Base-by-base conservation (phyloP, 2,888 invertebrate genomes). In the Bombylius discolor region DNA sequence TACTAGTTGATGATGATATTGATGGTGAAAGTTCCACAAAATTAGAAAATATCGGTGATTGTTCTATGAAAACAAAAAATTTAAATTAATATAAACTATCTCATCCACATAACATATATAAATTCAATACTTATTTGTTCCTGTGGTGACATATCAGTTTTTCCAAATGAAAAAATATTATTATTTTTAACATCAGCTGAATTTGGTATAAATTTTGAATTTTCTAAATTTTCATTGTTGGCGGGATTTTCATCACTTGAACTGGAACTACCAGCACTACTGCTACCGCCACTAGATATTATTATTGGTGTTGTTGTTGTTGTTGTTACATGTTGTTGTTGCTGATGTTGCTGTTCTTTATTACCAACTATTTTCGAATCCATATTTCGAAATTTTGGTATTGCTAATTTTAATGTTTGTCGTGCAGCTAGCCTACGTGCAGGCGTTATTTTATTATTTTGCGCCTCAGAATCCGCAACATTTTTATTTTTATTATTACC, bases 391-490 rank as follows among this genome's bases (percentile, higher is more conserved):
- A 67, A 67, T 57, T 73, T 73, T 51, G 72, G 72, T 64, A 73
- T 73, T 13, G 72, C 72, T 60, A 73, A 62, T 4, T 73, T 71
- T 31, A 73, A 59, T 13, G 72, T 72, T 62, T 72, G 72, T 9
- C 73, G 63, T 2, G 73, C 72, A 33, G 72, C 72, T 63, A 72
- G 69, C 57, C 72, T 69, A 65, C 73, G 72, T 66, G 71, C 68
- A 67, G 72, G 72, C 71, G 73, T 71, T 64, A 68, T 69, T 61
- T 69, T 69, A 67, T 65, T 69, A 23, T 46, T 49, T 9, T 14
- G 7, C 47, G 13, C 48, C 34, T 44, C 7, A 34, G 31, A 31
- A 32, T 52, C 52, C 5, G 34, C n/a, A 42, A 36, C 5, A 33
- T 47, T 53, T 33, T 51, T 33, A 14, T 45, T 55, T 42, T 55